Evolutionary conservation across 2,113 vertebrate genomes (phyloP).

Genomic region (Spea bombifrons): DNA sequence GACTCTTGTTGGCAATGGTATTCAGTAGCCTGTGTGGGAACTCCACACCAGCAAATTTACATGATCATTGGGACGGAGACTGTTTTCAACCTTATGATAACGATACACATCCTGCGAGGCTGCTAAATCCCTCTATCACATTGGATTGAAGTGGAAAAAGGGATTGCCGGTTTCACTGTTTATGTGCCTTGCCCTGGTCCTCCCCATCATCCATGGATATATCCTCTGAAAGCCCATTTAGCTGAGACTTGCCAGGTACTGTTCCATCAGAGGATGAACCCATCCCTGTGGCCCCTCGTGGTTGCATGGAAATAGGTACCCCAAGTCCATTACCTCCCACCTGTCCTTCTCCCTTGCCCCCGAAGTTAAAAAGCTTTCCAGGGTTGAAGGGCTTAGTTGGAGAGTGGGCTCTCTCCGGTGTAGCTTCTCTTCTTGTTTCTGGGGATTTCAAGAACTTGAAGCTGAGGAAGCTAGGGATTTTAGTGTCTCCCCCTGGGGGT

Average conservation of each 20-base stretch:
- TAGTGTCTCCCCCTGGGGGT: conserved; percentile 81
- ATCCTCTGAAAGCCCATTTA: conserved; percentile 75
- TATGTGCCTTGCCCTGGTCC: conserved; percentile 62
- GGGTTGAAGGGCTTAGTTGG: conserved; percentile 93
- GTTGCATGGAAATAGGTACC: conserved; percentile 49
- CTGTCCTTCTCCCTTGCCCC: conserved; percentile 64
- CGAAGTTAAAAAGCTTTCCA: conserved; percentile 83
- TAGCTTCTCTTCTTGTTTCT: conserved; percentile 76
- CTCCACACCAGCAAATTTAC: background rate
- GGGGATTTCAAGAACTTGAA: conserved; percentile 95
- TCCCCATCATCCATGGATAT: conserved; percentile 46
- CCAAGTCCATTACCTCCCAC: conserved; percentile 73
- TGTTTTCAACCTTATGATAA: background rate
- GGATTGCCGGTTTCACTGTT: conserved; percentile 56
- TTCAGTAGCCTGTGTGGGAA: conserved; percentile 19
- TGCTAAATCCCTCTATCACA: background rate
- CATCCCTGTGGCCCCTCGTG: conserved; percentile 47
- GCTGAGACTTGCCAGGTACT: conserved; percentile 66
- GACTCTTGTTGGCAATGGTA: conserved; percentile 2
- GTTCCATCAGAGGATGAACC: conserved; percentile 49
- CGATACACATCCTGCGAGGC: conserved; percentile 3
- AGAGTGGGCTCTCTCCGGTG: conserved; percentile 84
- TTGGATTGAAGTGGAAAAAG: conserved; percentile 3
- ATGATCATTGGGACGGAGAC: background rate
- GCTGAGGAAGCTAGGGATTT: conserved; percentile 89